Percentiles rank a stretch among this genome's conserved stretches.
phyloP scores from a whole-genome alignment of 2,113 vertebrate genomes.

The Tinamus guttatus region DNA sequence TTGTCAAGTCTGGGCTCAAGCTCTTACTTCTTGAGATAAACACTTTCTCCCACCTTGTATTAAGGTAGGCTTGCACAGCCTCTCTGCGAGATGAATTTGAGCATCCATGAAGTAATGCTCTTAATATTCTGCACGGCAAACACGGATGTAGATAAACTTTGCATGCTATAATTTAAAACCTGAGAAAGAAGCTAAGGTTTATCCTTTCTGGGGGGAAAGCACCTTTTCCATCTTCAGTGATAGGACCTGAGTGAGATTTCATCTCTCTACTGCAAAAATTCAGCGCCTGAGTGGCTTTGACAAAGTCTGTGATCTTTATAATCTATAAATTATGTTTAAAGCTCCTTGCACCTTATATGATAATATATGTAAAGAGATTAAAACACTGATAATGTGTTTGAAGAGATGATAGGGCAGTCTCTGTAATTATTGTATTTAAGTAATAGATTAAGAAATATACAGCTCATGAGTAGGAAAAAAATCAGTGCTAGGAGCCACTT shows the following conservation, averaged over 20 bases:
- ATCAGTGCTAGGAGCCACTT: neutral
- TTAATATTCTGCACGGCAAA: slow-evolving; percentile 13
- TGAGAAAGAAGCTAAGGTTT: neutral
- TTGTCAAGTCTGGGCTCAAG: neutral
- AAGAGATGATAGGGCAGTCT: neutral
- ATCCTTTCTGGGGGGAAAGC: neutral
- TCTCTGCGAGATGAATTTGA: neutral
- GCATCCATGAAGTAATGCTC: neutral
- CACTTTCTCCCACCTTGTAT: neutral
- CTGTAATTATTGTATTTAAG: neutral
- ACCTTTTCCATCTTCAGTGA: neutral
- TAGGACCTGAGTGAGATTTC: neutral
- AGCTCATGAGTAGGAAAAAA: neutral
- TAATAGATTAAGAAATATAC: neutral
- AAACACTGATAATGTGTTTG: neutral
- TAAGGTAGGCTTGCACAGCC: neutral
- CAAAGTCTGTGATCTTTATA: neutral
- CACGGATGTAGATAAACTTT: neutral
- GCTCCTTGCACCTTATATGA: neutral
- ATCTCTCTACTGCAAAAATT: neutral
- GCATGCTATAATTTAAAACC: neutral
- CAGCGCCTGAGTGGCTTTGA: neutral
- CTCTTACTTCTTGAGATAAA: neutral
- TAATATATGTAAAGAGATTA: neutral
- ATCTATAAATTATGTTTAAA: neutral